Evolutionary conservation across 2,113 vertebrate species (phyloP).

Genomic region (Siniperca knerii): DNA sequence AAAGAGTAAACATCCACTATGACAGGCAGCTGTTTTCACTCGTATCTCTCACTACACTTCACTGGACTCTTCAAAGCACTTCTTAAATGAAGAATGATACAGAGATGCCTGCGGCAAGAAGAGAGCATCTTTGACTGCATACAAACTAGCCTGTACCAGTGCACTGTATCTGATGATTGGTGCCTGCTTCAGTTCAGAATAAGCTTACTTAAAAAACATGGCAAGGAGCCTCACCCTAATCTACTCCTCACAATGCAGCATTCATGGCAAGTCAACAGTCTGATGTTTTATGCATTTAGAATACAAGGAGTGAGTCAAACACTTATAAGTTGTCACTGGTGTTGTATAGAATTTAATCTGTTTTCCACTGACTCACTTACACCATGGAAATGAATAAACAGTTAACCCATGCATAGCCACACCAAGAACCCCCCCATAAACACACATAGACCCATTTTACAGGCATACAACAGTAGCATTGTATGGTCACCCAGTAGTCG

Average conservation of each 20-base stretch:
- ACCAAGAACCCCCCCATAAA: not conserved
- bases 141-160: constrained; percentile 67
- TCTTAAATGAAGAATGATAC: constrained; percentile 78
- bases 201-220: constrained; percentile 60
- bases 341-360: constrained; percentile 59
- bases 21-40: constrained; percentile 74
- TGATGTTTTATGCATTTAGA: constrained; percentile 72
- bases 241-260: constrained; percentile 64
- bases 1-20: constrained; percentile 70
- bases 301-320: constrained; percentile 64
- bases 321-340: constrained; percentile 46
- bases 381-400: constrained; percentile 50
- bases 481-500: not conserved
- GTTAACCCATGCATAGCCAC: not conserved
- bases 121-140: constrained; percentile 72
- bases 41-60: constrained; percentile 71
- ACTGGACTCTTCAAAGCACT: constrained; percentile 77
- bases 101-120: constrained; percentile 70
- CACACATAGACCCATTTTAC: constrained; percentile 2
- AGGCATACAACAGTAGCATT: not conserved
- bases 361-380: constrained; percentile 52
- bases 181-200: constrained; percentile 59
- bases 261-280: constrained; percentile 58
- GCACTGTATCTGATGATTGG: constrained; percentile 69
- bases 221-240: constrained; percentile 66